Base-by-base conservation (phyloP, 2,888 invertebrate species). In the Coelopa pilipes region DNA sequence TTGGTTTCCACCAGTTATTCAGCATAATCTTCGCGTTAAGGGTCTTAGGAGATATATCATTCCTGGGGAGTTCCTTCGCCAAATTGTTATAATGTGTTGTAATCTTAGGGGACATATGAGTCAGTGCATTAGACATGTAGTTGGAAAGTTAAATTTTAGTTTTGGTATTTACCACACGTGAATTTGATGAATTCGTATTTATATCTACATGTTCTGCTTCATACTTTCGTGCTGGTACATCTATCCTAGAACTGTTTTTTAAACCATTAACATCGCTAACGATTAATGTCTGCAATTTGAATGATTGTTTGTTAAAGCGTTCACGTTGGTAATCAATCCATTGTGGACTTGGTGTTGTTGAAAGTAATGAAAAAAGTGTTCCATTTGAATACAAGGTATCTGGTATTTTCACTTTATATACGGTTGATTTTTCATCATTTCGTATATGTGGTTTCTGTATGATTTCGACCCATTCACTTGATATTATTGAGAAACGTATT, bases 321-420 rank as follows among this genome's bases (percentile, higher is more conserved):
- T 87, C 84, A 7, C 81, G 82, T 74, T 87, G 87, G 77, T 87
- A 87, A 59, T 83, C 82, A 46, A 87, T 76, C 87, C 87, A 87
- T 19, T 81, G 82, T 12, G 82, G 78, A 74, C 85, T 87, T 46
- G 87, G 86, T 3, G 81, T 83, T 19, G 69, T 65, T 13, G 21
- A 57, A 15, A n/a, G 9, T 12, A 17, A 46, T 47, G 19, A 45
- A 11, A 9, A 4, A 19, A 21, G 21, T 10, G 62, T 62, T 1
- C 15, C 34, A 1, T 17, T 17, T 2, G 3, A 11, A 57, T 13
- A 10, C 60, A 60, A 21, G 19, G 4, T 34, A 15, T 3, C 15
- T n/a, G 12, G n/a, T 34, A n/a, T 34, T 70, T 62, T 70, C 24
- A 49, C 12, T 13, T 19, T 59, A 13, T 46, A 49, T 21, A 45